Percentiles rank a stretch among this genome's conserved stretches.
Evolutionary conservation across 2,888 invertebrate genomes (phyloP).

Genomic region (Melolontha melolontha): DNA sequence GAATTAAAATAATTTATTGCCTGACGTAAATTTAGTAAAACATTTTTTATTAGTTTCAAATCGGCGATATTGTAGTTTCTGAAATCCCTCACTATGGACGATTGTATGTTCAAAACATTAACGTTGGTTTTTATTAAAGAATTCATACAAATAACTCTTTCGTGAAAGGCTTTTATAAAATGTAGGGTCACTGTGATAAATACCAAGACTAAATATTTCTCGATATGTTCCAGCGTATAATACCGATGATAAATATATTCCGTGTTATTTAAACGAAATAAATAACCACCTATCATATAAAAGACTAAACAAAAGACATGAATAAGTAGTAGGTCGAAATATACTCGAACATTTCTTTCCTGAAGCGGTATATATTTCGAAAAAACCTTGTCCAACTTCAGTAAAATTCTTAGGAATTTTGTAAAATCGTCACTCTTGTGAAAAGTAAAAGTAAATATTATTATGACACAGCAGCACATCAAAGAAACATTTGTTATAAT

Average conservation of each 20-base stretch:
- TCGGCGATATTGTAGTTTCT: not conserved
- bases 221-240: constrained; percentile 5
- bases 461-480: constrained; percentile 1
- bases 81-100: not conserved
- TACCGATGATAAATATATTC: not conserved
- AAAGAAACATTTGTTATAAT: not conserved
- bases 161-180: constrained; percentile 13
- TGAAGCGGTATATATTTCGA: constrained; percentile 6
- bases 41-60: constrained; percentile 1
- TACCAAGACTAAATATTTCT: constrained; percentile 20
- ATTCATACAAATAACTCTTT: constrained; percentile 28
- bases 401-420: not conserved
- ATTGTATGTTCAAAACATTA: not conserved
- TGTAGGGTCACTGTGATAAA: constrained; percentile 12
- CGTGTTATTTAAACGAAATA: not conserved
- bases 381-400: constrained; percentile 5
- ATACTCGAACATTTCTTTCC: not conserved
- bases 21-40: constrained; percentile 10
- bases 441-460: constrained; percentile 21
- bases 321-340: constrained; percentile 11
- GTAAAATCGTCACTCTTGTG: not conserved
- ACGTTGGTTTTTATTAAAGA: not conserved
- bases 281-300: constrained; percentile 4
- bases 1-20: constrained; percentile 20
- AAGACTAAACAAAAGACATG: not conserved